Base-by-base conservation (phyloP, 2,888 invertebrate species). In the Erpobdella octoculata region DNA sequence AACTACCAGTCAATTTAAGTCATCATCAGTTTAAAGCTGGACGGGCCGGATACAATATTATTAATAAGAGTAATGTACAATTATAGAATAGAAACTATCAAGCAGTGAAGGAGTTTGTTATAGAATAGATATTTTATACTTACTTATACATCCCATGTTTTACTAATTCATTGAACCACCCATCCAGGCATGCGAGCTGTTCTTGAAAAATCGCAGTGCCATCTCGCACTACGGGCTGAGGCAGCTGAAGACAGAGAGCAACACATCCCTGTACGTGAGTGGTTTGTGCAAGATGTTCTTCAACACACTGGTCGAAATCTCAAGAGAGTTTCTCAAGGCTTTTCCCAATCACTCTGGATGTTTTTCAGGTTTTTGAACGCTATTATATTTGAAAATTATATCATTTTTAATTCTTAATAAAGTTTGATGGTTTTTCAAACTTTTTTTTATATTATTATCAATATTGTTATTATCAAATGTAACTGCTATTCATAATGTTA, bases 201-300 rank as follows among this genome's bases (percentile, higher is more conserved):
- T 92, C 82, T 84, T 92, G 72, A 88, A 89, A 79, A 87, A 92
- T 73, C 90, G 92, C 80, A 90, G 89, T 79, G 90, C 89, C 74
- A 89, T 91, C 70, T 86, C 92, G 37, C 91, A 90, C 81, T 89
- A 89, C 67, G 90, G 90, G 78, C 86, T 91, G 53, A 90, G 91
- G 81, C 88, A 89, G 77, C 89, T 93, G 71, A 83, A 84, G 77
- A 75, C 74, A 21, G 76, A 76, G 72, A 76, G 76, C 31, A 70
- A 71, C 72, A 90, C 90, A 33, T 87, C 88, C 69, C 87, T 88
- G 75, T 93, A 92, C 78, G 89, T 92, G 37, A 88, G 89, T 78
- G 89, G 91, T 83, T 87, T 92, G 59, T 74, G 72, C 48, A 89
- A 89, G 76, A 89, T 91, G 25, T 91, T 92, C 80, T 92, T 92